Base-by-base conservation (phyloP, 1,140 invertebrate genomes). In the Anastrepha obliqua region DNA sequence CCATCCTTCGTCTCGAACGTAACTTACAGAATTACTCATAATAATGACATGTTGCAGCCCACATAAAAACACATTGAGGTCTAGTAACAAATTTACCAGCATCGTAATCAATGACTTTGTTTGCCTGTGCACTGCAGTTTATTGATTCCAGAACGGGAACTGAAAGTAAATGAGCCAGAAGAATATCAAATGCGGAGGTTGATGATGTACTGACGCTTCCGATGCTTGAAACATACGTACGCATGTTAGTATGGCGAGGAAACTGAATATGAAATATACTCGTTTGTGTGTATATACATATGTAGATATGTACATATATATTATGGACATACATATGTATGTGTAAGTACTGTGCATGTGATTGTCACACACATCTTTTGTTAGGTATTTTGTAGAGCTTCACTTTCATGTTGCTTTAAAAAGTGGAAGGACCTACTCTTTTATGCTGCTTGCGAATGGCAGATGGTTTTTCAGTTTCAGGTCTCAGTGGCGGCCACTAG, bases 101-200 rank as follows among this genome's bases (percentile, higher is more conserved):
- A 3, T 67, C 39, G 39, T 67, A 39, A 67, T 42, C 29, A 67
- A 67, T 67, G 65, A 67, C 20, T 67, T 67, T 67, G 39, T 67
- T 67, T 4, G 3, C 65, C 39, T 67, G 29, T 11, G 39, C 39
- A 67, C 65, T 8, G 17, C 39, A 39, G 65, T 67, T 67, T 67
- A 67, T 29, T 67, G 65, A 67, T 42, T 42, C 2, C 29, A 67
- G 3, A 0, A 9, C 0, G 65, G 1, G 39, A 13, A 20, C 1
- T 42, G 9, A 0, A 1, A 42, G 65, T 67, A 67, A 67, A 67
- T 67, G 65, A 67, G 29, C 20, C 65, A 20, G 13, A 67, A 67
- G 39, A 67, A 67, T n/a, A 6, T 6, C 20, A 67, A 67, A 20
- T 39, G 39, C 29, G 65, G 20, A 11, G 29, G 65, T 39, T 39